Evolutionary conservation across 2,113 vertebrate genomes (phyloP).

Genomic region (Platysteira castanea): DNA sequence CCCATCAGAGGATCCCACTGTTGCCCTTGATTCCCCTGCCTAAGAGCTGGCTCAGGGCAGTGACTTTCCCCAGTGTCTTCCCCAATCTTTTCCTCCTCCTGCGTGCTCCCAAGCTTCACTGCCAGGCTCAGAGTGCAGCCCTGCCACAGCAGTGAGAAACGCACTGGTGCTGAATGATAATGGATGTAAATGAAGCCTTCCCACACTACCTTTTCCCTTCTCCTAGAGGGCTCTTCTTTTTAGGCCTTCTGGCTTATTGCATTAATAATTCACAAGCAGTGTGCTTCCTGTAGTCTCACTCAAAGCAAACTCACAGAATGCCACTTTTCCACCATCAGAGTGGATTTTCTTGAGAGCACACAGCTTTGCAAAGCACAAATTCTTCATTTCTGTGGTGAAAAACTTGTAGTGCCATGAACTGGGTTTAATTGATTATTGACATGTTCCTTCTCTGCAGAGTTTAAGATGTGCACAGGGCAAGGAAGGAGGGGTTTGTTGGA

Average conservation of each 20-base stretch:
- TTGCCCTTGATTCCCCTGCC: neutral
- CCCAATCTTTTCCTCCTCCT: neutral
- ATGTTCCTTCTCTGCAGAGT: neutral
- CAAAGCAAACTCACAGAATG: neutral
- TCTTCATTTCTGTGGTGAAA: neutral
- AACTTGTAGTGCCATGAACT: neutral
- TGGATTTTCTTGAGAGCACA: neutral
- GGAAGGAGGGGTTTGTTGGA: neutral
- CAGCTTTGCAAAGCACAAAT: neutral
- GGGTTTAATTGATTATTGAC: neutral
- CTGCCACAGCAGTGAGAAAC: neutral
- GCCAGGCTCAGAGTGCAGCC: neutral
- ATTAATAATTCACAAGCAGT: slow-evolving; percentile 8
- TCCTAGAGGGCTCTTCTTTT: slow-evolving; percentile 8
- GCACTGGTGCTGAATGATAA: neutral
- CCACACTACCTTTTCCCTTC: neutral
- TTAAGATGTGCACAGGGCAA: neutral
- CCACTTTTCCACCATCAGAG: neutral
- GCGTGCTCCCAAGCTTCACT: accelerated
- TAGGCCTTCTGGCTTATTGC: neutral
- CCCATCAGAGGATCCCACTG: neutral
- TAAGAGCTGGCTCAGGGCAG: neutral
- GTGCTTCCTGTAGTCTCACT: neutral
- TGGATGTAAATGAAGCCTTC: neutral
- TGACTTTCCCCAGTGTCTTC: neutral